A percentile compares a stretch with the other conserved stretches of the same genome.
These are phyloP conservation scores for Hemistola chrysoprasaria DNA, from an alignment of 2,888 invertebrate species.

Conservation along the genomic window DNA sequence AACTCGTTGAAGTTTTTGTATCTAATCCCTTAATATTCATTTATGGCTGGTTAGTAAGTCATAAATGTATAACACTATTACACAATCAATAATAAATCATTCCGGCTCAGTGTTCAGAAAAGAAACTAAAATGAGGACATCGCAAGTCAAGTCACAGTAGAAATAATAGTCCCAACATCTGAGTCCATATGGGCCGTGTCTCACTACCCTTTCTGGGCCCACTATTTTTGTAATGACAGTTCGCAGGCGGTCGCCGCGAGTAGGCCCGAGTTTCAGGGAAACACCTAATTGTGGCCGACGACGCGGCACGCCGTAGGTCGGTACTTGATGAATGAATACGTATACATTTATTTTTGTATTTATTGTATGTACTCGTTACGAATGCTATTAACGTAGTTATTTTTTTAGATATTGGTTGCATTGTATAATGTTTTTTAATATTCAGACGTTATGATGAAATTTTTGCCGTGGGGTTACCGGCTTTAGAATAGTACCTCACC, in stretches of 20 bases:
- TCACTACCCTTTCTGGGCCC: slow-evolving; percentile 76
- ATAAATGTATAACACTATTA: slow-evolving; percentile 12
- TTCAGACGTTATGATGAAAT: no score
- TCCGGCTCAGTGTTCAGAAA: slow-evolving; percentile 37
- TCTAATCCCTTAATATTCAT: slow-evolving; percentile 4
- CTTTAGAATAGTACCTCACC: no score
- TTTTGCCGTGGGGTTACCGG: no score
- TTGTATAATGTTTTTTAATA: no score
- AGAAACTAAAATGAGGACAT: slow-evolving; percentile 59
- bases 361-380: no score
- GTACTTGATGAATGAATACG: slow-evolving; percentile 53
- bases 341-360: no score
- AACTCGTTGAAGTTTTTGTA: slow-evolving; percentile 1
- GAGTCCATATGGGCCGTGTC: slow-evolving; percentile 73
- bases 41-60: slow-evolving; percentile 8
- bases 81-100: slow-evolving; percentile 15
- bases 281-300: slow-evolving; percentile 62
- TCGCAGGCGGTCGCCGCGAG: slow-evolving; percentile 61
- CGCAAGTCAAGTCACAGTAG: slow-evolving; percentile 17
- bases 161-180: slow-evolving; percentile 15
- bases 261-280: slow-evolving; percentile 51
- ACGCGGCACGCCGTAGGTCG: slow-evolving; percentile 35
- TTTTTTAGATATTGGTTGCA: no score
- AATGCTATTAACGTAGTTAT: no score
- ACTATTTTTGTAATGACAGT: slow-evolving; percentile 80